Conservation (phyloP, 2,113 vertebrate species). For the Saiga tatarica region DNA sequence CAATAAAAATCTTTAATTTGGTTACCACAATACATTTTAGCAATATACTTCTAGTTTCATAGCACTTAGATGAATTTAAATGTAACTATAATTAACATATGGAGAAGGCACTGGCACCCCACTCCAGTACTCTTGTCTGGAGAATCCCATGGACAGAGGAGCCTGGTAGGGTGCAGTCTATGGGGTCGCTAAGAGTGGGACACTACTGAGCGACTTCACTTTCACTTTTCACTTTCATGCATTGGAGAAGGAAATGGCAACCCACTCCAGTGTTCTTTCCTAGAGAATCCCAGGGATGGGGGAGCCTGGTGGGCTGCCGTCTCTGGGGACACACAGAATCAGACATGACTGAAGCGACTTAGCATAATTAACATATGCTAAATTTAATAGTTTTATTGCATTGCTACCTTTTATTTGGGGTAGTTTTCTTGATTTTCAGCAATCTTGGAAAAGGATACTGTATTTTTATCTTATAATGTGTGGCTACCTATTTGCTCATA, state of each 20-base stretch:
- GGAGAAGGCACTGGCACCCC: too few relatives aligned
- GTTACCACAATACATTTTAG: not conserved
- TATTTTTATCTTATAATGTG: not conserved
- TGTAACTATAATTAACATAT: not conserved
- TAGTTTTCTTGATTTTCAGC: not conserved
- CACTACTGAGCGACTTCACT: too few relatives aligned
- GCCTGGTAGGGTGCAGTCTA: too few relatives aligned
- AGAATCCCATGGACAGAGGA: too few relatives aligned
- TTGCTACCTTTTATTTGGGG: not conserved
- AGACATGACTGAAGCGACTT: too few relatives aligned
- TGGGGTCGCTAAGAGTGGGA: accelerated
- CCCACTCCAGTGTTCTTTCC: too few relatives aligned
- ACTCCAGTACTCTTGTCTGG: too few relatives aligned
- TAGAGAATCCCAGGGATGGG: too few relatives aligned
- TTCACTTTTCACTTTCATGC: too few relatives aligned
- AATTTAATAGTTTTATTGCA: not conserved
- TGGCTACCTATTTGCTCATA: not conserved
- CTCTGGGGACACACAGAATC: too few relatives aligned
- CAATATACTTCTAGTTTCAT: not conserved
- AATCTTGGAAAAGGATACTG: not conserved
- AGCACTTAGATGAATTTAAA: not conserved
- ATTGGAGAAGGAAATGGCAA: too few relatives aligned
- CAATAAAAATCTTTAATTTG: not conserved
- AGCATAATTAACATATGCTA: not conserved
- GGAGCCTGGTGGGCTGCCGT: too few relatives aligned